phyloP scores from a whole-genome alignment of 2,113 vertebrate genomes.

The Dasyornis broadbenti region DNA sequence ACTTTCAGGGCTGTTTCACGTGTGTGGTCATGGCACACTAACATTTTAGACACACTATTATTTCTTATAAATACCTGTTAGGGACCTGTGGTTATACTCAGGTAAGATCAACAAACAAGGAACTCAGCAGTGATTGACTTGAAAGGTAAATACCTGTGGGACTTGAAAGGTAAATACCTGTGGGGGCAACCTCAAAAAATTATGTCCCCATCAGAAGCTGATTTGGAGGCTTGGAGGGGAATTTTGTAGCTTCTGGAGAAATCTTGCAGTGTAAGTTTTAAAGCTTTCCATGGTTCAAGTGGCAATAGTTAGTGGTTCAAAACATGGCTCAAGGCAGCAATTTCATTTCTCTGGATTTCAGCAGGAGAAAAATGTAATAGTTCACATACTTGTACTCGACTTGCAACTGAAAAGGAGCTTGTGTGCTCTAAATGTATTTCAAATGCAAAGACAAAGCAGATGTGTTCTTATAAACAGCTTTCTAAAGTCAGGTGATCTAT shows the following conservation, averaged over 20 bases:
- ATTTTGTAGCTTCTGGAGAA: neutral
- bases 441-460: neutral
- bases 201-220: neutral
- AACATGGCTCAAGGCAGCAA: slow-evolving; percentile 19
- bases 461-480: neutral
- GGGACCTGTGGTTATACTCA: neutral
- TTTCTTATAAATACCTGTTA: neutral
- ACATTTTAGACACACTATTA: neutral
- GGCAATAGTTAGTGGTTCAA: slow-evolving; percentile 8
- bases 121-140: neutral
- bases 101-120: neutral
- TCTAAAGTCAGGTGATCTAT: neutral
- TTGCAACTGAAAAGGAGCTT: slow-evolving; percentile 9
- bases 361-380: slow-evolving; percentile 21
- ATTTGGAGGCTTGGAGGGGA: neutral
- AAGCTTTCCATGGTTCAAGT: slow-evolving; percentile 1
- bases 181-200: neutral
- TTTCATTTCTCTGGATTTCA: slow-evolving; percentile 25
- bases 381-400: neutral
- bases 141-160: neutral
- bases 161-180: neutral
- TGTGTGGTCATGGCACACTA: neutral
- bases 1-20: neutral
- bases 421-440: slow-evolving; percentile 22
- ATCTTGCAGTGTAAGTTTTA: neutral